Evolutionary conservation across 2,797 vertebrate species (phyloP).

Genomic region (Liasis olivaceus): DNA sequence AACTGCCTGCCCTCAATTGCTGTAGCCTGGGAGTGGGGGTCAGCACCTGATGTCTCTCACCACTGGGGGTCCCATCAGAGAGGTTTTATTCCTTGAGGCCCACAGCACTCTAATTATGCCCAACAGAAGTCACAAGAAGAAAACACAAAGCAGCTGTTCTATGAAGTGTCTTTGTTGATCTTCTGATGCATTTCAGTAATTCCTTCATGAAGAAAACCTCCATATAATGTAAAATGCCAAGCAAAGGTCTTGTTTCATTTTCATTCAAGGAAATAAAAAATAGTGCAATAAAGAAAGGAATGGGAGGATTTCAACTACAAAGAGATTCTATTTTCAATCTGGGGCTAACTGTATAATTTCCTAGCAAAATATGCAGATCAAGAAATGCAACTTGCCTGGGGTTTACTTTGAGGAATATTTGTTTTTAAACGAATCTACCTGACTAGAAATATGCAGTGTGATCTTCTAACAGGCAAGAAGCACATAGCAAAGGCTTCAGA

Average conservation of each 20-base stretch:
- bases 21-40: neutral
- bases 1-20: neutral
- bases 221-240: neutral
- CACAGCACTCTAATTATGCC: neutral
- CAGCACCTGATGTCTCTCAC: neutral
- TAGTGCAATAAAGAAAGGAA: neutral
- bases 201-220: neutral
- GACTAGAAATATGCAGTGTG: neutral
- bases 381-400: neutral
- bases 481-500: neutral
- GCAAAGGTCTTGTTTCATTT: neutral
- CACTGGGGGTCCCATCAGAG: neutral
- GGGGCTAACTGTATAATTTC: neutral
- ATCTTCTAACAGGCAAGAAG: neutral
- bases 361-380: neutral
- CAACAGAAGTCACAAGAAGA: neutral
- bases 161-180: neutral
- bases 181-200: neutral
- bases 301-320: neutral
- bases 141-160: neutral
- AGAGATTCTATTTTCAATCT: neutral
- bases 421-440: neutral
- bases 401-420: neutral
- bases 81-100: neutral
- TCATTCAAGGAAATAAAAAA: slow-evolving; percentile 13